Conservation (phyloP, 2,113 vertebrate species). For the Natator depressus region DNA sequence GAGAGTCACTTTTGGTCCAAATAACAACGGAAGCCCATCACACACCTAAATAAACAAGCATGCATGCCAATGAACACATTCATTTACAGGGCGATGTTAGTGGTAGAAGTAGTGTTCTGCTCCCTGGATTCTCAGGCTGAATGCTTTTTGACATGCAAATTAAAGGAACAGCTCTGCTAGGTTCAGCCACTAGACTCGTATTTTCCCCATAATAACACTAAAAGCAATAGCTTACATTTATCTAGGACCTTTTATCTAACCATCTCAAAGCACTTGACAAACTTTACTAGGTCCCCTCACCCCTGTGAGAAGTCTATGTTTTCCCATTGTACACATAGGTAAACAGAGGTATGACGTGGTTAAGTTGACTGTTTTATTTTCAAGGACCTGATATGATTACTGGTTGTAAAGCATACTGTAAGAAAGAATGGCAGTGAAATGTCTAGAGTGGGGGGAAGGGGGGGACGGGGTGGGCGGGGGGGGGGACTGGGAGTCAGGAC, state of each 20-base stretch:
- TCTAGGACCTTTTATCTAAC: neutral
- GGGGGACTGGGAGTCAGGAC: neutral
- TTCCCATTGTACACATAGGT: neutral
- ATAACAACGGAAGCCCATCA: conserved; percentile 70
- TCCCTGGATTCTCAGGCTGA: conserved; percentile 31
- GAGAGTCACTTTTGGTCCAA: conserved; percentile 61
- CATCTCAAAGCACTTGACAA: neutral
- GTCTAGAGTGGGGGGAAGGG: fast-evolving
- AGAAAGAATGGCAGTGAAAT: neutral
- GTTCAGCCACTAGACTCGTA: neutral
- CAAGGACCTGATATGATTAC: neutral
- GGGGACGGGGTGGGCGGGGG: fast-evolving
- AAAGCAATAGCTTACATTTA: neutral
- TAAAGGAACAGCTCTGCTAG: neutral
- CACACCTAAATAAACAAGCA: conserved; percentile 78
- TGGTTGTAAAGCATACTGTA: neutral
- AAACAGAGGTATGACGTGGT: neutral
- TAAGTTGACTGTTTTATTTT: neutral
- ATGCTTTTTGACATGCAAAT: conserved; percentile 3
- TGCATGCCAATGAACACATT: conserved; percentile 69
- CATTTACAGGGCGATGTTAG: conserved; percentile 55
- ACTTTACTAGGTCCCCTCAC: neutral
- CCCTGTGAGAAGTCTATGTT: neutral
- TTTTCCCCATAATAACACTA: neutral
- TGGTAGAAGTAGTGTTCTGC: conserved; percentile 20